Evolutionary conservation across 2,888 invertebrate genomes (phyloP).

Genomic region (Palloptera scutellata): DNA sequence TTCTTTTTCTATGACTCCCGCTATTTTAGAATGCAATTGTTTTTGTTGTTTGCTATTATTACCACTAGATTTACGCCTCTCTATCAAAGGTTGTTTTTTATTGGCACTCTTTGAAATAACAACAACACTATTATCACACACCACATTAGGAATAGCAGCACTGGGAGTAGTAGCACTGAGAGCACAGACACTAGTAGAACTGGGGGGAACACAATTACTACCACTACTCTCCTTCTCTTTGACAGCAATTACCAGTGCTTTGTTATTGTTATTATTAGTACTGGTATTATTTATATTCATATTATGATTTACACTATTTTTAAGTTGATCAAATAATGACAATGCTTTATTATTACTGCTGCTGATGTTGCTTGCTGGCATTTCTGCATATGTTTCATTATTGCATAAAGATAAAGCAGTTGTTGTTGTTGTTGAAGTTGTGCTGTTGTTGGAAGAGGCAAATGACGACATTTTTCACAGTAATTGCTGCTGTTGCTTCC

Average conservation of each 20-base stretch:
- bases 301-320: constrained; percentile 57
- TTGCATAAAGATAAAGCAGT: constrained; percentile 5
- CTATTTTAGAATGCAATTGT: no score
- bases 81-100: no score
- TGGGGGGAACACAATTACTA: no score
- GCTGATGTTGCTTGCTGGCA: not conserved
- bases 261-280: not conserved
- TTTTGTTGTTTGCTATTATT: no score
- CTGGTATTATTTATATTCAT: constrained; percentile 21
- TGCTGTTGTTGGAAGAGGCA: constrained; percentile 1
- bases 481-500: not conserved
- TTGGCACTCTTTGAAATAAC: no score
- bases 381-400: constrained; percentile 9
- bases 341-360: constrained; percentile 37
- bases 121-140: no score
- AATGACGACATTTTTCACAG: not conserved
- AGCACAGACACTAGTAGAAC: no score
- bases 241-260: not conserved
- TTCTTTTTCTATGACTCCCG: no score
- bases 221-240: no score
- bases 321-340: constrained; percentile 59
- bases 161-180: no score
- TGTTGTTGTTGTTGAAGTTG: constrained; percentile 30
- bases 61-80: no score
- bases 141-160: not conserved